A percentile compares a stretch with the other conserved stretches of the same genome.
phyloP scores from a whole-genome alignment of 2,888 invertebrate genomes.

The Drosophila neonasuta region DNA sequence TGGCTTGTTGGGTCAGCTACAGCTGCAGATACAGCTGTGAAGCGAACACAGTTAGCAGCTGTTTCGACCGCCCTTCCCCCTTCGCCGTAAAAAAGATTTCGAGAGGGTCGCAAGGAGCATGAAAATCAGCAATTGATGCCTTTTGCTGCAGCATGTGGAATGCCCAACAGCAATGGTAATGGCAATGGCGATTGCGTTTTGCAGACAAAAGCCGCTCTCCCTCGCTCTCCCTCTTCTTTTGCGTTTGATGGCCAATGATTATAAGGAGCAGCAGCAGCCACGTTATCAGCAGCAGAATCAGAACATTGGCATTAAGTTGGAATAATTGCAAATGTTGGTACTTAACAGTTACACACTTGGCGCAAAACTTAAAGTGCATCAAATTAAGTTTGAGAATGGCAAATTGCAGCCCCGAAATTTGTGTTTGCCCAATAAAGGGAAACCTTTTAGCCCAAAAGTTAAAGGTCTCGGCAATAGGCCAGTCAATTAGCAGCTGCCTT shows the following conservation, averaged over 20 bases:
- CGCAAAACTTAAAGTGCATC: conserved; percentile 51
- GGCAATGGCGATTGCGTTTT: conserved; percentile 12
- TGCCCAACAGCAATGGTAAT: conserved; percentile 21
- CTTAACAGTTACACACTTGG: conserved; percentile 28
- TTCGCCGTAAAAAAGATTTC: conserved; percentile 6
- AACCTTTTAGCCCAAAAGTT: conserved; percentile 35
- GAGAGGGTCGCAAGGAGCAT: conserved; percentile 25
- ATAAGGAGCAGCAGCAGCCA: conserved; percentile 44
- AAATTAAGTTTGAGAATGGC: conserved; percentile 57
- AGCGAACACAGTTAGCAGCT: conserved; percentile 62
- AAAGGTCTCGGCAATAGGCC: conserved; percentile 66
- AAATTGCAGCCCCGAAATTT: conserved; percentile 72
- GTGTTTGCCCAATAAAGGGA: conserved; percentile 56
- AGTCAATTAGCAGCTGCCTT: conserved; percentile 72
- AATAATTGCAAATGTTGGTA: conserved; percentile 52
- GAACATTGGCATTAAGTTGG: conserved; percentile 63
- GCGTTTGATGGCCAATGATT: conserved; percentile 58
- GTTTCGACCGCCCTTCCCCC: conserved; percentile 29
- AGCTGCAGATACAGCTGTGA: conserved; percentile 21
- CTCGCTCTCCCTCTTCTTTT: not conserved
- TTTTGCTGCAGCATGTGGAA: conserved; percentile 44
- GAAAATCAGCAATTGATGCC: conserved; percentile 54
- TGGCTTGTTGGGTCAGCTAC: conserved; percentile 41
- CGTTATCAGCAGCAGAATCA: conserved; percentile 49
- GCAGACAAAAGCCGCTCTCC: conserved; percentile 28